Percentiles rank a stretch among this genome's conserved stretches.
Evolutionary conservation across 2,113 vertebrate genomes (phyloP).

Genomic region (Aptenodytes forsteri): DNA sequence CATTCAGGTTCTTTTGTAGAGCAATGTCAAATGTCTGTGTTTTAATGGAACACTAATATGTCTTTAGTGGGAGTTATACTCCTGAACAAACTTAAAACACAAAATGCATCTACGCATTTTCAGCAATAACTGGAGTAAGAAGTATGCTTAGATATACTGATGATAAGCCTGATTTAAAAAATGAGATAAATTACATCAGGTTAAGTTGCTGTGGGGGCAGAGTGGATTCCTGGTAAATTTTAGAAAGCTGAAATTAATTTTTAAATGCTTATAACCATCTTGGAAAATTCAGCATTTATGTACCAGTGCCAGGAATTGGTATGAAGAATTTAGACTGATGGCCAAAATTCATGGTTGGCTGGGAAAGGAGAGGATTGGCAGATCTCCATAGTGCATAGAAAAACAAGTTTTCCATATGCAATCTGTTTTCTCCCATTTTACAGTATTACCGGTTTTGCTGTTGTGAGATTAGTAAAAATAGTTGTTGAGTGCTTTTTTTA

Average conservation of each 20-base stretch:
- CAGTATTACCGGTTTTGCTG: not conserved
- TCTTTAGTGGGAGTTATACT: not conserved
- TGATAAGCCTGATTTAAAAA: not conserved
- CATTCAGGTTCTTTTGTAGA: not conserved
- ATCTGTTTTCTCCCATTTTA: slow-evolving; percentile 48
- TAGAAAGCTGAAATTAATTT: slow-evolving; percentile 14
- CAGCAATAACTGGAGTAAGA: not conserved
- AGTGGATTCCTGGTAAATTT: not conserved
- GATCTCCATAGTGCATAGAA: slow-evolving; percentile 3
- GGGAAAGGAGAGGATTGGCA: slow-evolving; percentile 45
- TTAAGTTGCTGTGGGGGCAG: not conserved
- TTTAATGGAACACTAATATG: not conserved
- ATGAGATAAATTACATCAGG: not conserved
- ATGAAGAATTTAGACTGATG: slow-evolving; percentile 45
- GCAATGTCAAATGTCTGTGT: not conserved
- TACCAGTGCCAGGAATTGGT: slow-evolving; percentile 30
- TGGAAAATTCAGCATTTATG: slow-evolving; percentile 9
- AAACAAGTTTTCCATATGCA: slow-evolving; percentile 48
- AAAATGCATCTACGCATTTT: not conserved
- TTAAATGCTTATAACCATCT: not conserved
- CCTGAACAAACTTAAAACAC: not conserved
- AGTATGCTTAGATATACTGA: not conserved
- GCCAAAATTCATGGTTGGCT: slow-evolving; percentile 53
- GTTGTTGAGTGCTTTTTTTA: not conserved
- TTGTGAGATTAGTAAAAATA: slow-evolving; percentile 5